These are phyloP conservation scores for Smithornis capensis DNA, from an alignment of 2,113 vertebrate genomes.

Conservation along the genomic window DNA sequence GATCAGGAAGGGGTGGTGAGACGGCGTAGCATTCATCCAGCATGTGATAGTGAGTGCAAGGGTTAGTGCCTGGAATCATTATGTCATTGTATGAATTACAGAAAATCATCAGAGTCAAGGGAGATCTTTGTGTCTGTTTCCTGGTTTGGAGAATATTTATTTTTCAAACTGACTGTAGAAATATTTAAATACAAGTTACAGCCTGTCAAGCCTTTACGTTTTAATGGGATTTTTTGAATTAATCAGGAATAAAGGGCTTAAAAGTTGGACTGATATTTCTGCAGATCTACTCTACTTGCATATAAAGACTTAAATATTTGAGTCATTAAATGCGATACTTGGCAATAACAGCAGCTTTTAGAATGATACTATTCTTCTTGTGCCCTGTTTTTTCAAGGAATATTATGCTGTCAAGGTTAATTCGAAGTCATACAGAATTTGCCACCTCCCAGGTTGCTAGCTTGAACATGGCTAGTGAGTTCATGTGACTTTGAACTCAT, in stretches of 20 bases:
- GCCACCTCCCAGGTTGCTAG: constrained; percentile 27
- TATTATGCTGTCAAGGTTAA: background rate
- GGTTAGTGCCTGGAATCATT: background rate
- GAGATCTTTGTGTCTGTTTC: background rate
- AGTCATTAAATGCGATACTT: background rate
- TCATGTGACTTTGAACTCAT: background rate
- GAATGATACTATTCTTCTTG: background rate
- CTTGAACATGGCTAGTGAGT: background rate
- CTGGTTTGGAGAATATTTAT: background rate
- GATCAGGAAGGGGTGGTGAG: background rate
- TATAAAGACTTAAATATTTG: background rate
- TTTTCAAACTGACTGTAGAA: background rate
- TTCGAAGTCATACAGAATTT: constrained; percentile 14
- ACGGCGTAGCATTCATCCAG: background rate
- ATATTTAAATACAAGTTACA: background rate
- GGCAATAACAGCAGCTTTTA: background rate
- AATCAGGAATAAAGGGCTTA: background rate
- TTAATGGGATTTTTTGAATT: background rate
- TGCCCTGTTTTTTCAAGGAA: constrained; percentile 13
- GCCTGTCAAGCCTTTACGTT: background rate
- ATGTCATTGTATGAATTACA: background rate
- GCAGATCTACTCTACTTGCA: background rate
- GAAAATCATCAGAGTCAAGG: background rate
- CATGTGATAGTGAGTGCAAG: background rate
- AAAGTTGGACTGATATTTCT: background rate